Evolutionary conservation across 2,113 vertebrate genomes (phyloP).

Genomic region (Archilochus colubris): DNA sequence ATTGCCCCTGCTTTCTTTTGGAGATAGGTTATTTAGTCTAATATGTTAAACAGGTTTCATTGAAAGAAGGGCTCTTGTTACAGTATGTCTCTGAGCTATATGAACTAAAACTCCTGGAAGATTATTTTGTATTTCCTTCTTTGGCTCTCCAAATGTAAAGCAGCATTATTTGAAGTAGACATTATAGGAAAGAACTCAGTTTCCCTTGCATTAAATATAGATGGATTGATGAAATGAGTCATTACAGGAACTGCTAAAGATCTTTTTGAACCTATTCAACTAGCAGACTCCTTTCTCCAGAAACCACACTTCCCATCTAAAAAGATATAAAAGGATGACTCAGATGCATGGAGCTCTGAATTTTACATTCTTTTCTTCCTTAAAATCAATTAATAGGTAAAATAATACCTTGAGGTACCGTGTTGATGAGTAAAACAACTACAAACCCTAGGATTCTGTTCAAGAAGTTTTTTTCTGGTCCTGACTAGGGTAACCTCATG

Average conservation of each 20-base stretch:
- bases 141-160: slow-evolving; percentile 48
- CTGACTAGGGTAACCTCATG: rapidly evolving
- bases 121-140: slow-evolving; percentile 48
- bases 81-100: neutral
- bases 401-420: neutral
- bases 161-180: slow-evolving; percentile 53
- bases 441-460: neutral
- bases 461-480: neutral
- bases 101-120: slow-evolving; percentile 14
- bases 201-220: slow-evolving; percentile 34
- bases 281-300: neutral
- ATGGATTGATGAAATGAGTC: slow-evolving; percentile 45
- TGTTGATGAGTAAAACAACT: neutral
- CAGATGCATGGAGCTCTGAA: neutral
- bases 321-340: slow-evolving; percentile 19
- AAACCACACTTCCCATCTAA: neutral
- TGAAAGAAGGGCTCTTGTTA: slow-evolving; percentile 40
- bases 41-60: slow-evolving; percentile 31
- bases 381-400: neutral
- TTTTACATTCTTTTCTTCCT: neutral
- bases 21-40: slow-evolving; percentile 44
- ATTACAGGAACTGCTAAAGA: slow-evolving; percentile 23
- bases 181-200: slow-evolving; percentile 16
- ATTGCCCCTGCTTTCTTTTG: neutral
- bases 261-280: neutral